Evolutionary conservation across 2,888 invertebrate genomes (phyloP).

Genomic region (Smittia aterrima): DNA sequence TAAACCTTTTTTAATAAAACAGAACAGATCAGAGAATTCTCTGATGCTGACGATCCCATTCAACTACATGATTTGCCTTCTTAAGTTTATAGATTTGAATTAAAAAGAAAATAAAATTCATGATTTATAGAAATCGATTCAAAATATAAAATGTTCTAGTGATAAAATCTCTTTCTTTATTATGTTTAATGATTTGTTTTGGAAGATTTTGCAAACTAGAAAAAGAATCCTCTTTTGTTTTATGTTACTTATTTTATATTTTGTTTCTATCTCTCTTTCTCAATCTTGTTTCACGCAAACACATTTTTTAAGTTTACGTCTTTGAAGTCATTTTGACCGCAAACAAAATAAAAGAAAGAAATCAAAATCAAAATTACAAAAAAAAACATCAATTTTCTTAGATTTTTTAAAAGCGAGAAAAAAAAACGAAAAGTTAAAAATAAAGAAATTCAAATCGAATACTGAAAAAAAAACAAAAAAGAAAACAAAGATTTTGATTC

Average conservation of each 20-base stretch:
- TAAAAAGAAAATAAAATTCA: slow-evolving; percentile 2
- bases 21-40: too few relatives aligned
- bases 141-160: slow-evolving; percentile 19
- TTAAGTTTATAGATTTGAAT: neutral
- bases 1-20: too few relatives aligned
- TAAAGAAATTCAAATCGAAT: slow-evolving; percentile 1
- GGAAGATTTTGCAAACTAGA: neutral
- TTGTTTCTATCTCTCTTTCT: neutral
- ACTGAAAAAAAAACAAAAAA: neutral
- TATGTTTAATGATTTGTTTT: slow-evolving; percentile 14
- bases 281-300: neutral
- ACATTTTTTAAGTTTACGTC: neutral
- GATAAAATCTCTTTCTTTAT: slow-evolving; percentile 15
- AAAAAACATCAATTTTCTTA: neutral
- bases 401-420: neutral
- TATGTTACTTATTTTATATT: slow-evolving; percentile 18
- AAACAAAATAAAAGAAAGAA: neutral
- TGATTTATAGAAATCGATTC: neutral
- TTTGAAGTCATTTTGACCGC: neutral
- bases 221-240: slow-evolving; percentile 7
- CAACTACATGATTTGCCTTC: neutral
- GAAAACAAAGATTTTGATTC: slow-evolving; percentile 1
- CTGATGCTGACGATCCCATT: too few relatives aligned
- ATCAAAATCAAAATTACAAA: neutral
- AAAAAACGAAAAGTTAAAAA: neutral